Evolutionary conservation across 2,888 invertebrate genomes (phyloP).

Genomic region (Oegoconia quadripuncta): DNA sequence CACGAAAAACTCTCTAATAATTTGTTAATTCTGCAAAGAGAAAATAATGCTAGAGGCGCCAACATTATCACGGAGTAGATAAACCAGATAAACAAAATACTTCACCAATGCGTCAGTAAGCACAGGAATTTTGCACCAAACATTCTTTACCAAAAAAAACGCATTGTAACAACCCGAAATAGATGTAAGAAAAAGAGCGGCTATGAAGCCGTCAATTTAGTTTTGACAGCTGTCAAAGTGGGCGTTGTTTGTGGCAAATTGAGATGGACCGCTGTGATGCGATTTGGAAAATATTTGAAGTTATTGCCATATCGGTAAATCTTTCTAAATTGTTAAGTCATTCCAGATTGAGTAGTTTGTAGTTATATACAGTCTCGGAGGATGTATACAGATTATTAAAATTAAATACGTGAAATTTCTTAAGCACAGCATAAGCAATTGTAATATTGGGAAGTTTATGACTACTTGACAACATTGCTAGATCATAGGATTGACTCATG

Average conservation of each 20-base stretch:
- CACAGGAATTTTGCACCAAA: constrained; percentile 19
- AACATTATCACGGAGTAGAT: too few species aligned
- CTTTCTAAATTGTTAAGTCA: constrained; percentile 4
- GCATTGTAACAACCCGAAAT: constrained; percentile 29
- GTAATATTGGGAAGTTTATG: too few species aligned
- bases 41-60: constrained; percentile 20
- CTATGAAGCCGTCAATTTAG: constrained; percentile 54
- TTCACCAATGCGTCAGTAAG: constrained; percentile 34
- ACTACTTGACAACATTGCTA: too few species aligned
- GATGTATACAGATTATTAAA: too few species aligned
- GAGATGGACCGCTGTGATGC: constrained; percentile 39
- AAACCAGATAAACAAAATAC: constrained; percentile 31
- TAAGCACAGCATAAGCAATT: too few species aligned
- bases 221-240: constrained; percentile 71
- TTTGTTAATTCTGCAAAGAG: not conserved
- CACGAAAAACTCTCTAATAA: too few species aligned
- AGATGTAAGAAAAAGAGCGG: constrained; percentile 32
- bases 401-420: too few species aligned
- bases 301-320: constrained; percentile 22
- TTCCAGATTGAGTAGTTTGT: not conserved
- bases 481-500: too few species aligned
- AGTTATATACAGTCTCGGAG: too few species aligned
- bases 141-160: constrained; percentile 13
- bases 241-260: constrained; percentile 55
- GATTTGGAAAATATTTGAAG: constrained; percentile 46